Percentiles rank a stretch among this genome's conserved stretches.
phyloP scores from a whole-genome alignment of 37 sponge, comb jelly and placozoan species.

The Ephydatia muelleri region DNA sequence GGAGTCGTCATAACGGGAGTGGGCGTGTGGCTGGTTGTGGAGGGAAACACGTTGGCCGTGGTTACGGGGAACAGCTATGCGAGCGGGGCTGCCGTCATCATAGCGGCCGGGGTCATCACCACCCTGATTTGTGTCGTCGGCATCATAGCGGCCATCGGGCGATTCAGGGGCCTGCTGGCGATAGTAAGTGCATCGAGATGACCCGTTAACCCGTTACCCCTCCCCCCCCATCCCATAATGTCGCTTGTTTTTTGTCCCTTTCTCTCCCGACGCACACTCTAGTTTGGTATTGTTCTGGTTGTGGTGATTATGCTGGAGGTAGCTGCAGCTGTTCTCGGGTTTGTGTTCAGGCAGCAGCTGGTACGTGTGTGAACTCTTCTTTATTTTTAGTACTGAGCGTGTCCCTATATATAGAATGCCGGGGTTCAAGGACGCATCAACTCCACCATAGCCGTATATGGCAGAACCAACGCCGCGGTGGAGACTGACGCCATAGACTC shows the following conservation, averaged over 20 bases:
- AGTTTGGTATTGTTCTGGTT: no score
- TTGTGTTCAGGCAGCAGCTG: no score
- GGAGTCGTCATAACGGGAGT: constrained; percentile 22
- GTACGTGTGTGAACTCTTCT: no score
- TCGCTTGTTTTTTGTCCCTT: not conserved
- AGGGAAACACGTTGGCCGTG: not conserved
- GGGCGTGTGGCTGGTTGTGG: constrained; percentile 33
- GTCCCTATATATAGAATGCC: no score
- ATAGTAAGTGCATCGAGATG: constrained; percentile 12
- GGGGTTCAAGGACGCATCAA: no score
- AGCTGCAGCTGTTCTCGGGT: no score
- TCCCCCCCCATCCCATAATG: not conserved
- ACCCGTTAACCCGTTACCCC: not conserved
- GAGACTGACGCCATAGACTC: no score
- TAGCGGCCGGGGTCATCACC: constrained; percentile 24
- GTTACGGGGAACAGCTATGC: constrained; percentile 24
- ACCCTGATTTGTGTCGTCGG: constrained; percentile 13
- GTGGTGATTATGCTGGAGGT: no score
- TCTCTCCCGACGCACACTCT: no score
- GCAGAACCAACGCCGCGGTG: no score
- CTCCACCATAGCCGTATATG: no score
- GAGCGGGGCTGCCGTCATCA: constrained; percentile 26
- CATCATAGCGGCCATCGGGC: constrained; percentile 16
- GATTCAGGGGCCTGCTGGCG: constrained; percentile 6
- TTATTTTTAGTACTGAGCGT: no score